phyloP scores from a whole-genome alignment of 2,888 invertebrate genomes.

The Brachylomia viminalis region DNA sequence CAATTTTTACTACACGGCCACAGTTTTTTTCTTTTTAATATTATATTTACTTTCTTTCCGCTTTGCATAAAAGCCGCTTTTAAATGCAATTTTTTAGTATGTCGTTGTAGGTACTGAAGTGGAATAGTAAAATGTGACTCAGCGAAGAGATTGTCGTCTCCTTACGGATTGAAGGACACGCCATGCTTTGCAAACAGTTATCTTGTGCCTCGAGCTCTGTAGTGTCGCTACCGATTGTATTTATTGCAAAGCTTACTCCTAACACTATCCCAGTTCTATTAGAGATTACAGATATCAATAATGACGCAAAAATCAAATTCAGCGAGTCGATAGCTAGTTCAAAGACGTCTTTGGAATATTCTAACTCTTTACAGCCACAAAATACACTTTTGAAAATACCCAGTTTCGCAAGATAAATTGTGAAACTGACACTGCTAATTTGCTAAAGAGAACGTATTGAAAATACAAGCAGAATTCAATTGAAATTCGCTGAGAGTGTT shows the following conservation, averaged over 20 bases:
- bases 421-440: background rate
- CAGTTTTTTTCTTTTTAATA: background rate
- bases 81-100: background rate
- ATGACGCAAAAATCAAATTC: background rate
- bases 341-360: background rate
- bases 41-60: background rate
- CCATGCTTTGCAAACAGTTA: background rate
- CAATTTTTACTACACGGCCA: conserved; percentile 13
- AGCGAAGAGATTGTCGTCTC: background rate
- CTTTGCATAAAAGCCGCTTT: background rate
- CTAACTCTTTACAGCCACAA: background rate
- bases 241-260: no score
- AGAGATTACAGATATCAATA: no score
- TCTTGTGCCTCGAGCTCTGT: background rate
- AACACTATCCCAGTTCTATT: no score
- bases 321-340: background rate
- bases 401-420: background rate
- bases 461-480: conserved; percentile 14
- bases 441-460: conserved; percentile 7
- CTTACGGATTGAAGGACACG: background rate
- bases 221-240: background rate
- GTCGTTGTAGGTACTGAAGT: background rate
- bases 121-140: background rate
- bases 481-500: conserved; percentile 24
- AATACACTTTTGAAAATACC: background rate